These are phyloP conservation scores for Harpagifer antarcticus DNA, from an alignment of 2,797 vertebrate species.

Conservation along the genomic window DNA sequence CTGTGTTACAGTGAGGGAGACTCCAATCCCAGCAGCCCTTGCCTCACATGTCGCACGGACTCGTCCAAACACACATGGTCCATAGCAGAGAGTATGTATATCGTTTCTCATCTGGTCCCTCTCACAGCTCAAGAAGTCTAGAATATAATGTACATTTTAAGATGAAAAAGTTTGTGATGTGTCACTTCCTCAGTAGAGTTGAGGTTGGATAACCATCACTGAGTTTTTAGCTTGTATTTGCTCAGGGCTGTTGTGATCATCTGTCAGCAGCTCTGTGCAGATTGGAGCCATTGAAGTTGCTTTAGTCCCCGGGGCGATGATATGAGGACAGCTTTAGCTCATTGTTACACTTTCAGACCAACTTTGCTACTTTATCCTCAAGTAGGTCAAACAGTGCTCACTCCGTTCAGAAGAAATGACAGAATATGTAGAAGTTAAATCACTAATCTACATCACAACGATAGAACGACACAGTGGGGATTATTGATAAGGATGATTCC, in stretches of 20 bases:
- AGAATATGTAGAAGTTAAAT: neutral
- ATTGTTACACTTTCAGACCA: conserved; percentile 54
- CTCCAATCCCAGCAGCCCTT: conserved; percentile 86
- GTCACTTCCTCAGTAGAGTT: conserved; percentile 19
- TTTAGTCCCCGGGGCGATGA: conserved; percentile 29
- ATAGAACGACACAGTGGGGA: neutral
- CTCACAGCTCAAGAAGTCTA: neutral
- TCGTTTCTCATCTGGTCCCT: conserved; percentile 2
- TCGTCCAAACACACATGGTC: conserved; percentile 90
- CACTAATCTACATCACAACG: neutral
- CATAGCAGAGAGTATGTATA: conserved; percentile 86
- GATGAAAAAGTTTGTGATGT: neutral
- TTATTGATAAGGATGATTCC: neutral
- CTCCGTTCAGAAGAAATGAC: neutral
- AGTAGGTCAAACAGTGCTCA: conserved; percentile 54
- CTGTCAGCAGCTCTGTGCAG: conserved; percentile 57
- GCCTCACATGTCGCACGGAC: conserved; percentile 88
- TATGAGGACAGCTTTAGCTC: conserved; percentile 42
- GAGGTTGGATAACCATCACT: conserved; percentile 20
- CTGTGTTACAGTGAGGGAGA: conserved; percentile 89
- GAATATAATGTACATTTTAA: neutral
- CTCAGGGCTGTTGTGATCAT: conserved; percentile 50
- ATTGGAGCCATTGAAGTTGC: conserved; percentile 49
- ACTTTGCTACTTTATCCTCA: conserved; percentile 48
- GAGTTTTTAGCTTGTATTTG: neutral